phyloP scores from a whole-genome alignment of 2,113 vertebrate genomes.

The Macheiramphus alcinus region DNA sequence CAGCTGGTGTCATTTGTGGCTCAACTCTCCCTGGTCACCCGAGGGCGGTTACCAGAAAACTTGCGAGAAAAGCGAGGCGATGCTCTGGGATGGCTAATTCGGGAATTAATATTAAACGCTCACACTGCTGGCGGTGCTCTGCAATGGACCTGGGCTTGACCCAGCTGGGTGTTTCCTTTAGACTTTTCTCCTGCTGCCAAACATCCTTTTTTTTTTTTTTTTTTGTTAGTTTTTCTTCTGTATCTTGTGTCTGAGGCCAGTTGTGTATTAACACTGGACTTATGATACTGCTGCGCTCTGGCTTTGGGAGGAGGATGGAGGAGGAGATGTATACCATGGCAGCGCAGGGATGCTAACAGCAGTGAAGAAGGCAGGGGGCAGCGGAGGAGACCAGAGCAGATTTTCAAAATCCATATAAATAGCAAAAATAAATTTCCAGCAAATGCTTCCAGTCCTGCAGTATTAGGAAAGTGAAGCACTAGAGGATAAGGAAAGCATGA shows the following conservation, averaged over 20 bases:
- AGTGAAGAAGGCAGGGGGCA: conserved; percentile 29
- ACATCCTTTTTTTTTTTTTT: too few relatives aligned
- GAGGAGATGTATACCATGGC: background rate
- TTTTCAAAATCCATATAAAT: conserved; percentile 46
- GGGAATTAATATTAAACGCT: background rate
- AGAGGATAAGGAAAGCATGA: conserved; percentile 62
- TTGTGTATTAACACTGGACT: background rate
- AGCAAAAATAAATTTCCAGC: conserved; percentile 47
- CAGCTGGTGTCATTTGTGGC: accelerated
- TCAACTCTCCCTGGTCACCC: accelerated
- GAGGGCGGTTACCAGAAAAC: background rate
- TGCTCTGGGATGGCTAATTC: background rate
- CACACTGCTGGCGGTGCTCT: background rate
- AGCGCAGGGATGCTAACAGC: background rate
- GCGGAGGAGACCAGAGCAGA: conserved; percentile 27
- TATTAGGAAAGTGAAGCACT: conserved; percentile 53
- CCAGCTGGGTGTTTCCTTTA: background rate
- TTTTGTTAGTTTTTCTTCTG: background rate
- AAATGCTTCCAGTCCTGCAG: conserved; percentile 50
- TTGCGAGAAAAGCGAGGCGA: background rate
- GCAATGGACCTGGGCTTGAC: background rate
- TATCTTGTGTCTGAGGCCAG: background rate
- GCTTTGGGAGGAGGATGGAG: background rate
- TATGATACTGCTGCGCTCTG: background rate
- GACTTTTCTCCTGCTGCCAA: background rate